Conservation (phyloP, 2,797 vertebrate species). For the Furcifer pardalis region DNA sequence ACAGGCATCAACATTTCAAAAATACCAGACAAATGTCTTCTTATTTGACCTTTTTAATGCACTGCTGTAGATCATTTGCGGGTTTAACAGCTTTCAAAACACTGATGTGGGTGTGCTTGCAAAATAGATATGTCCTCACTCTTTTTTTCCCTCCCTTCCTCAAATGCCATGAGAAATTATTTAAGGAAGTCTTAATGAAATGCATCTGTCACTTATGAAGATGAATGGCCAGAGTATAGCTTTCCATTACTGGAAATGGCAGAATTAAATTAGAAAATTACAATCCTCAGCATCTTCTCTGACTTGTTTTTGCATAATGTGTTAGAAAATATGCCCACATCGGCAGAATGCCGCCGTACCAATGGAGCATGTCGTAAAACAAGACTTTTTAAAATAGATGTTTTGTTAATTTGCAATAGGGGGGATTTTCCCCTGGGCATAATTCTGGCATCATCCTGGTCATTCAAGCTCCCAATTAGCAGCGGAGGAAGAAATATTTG, state of each 20-base stretch:
- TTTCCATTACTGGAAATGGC: slow-evolving; percentile 83
- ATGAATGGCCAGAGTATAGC: slow-evolving; percentile 76
- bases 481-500: slow-evolving; percentile 25
- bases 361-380: slow-evolving; percentile 70
- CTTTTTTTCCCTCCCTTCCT: slow-evolving; percentile 57
- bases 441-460: slow-evolving; percentile 47
- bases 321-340: slow-evolving; percentile 80
- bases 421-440: slow-evolving; percentile 55
- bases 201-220: slow-evolving; percentile 82
- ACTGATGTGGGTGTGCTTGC: slow-evolving; percentile 60
- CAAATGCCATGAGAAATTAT: slow-evolving; percentile 79
- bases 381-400: slow-evolving; percentile 68
- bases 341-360: slow-evolving; percentile 73
- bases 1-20: slow-evolving; percentile 61
- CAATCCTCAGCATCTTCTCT: slow-evolving; percentile 79
- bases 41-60: slow-evolving; percentile 72
- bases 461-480: slow-evolving; percentile 37
- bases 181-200: slow-evolving; percentile 83
- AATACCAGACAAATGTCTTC: slow-evolving; percentile 61
- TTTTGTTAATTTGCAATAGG: slow-evolving; percentile 67
- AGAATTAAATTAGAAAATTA: slow-evolving; percentile 84
- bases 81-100: slow-evolving; percentile 73
- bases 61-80: slow-evolving; percentile 62
- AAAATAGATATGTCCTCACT: slow-evolving; percentile 72
- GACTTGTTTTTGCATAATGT: slow-evolving; percentile 81